Evolutionary conservation across 1,140 invertebrate genomes (phyloP), one percentile per base, ranked within the genome.

Genomic region (Plutomurus gul): DNA sequence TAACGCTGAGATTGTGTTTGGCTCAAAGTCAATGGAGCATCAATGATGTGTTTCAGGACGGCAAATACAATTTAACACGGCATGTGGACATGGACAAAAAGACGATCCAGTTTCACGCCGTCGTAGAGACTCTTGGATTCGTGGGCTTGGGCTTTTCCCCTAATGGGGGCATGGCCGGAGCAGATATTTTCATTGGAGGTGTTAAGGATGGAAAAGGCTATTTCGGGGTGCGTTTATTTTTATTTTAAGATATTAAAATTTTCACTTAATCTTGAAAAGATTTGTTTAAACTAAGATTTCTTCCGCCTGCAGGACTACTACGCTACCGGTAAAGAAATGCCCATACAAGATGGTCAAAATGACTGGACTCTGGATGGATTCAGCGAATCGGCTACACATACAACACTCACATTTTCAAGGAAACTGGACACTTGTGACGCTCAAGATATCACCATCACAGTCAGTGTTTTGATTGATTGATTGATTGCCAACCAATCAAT

Each of bases 301-400:
- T n/a, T n/a, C n/a, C n/a, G n/a, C n/a, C n/a, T n/a, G n/a, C n/a
- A 78, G 77, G 77, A 78, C 22, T 20, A 46, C 4, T 8, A 36
- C 27, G 77, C 25, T 27, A 51, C 10, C 4, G 65, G 65, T 13
- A 56, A 25, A 18, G 16, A 0, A 3, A 20, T 22, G 10, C 77
- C 77, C 16, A 13, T 25, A 16, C 10, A 73, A 22, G 77, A 78
- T 30, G 43, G 30, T 5, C 4, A 8, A 25, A 65, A 78, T 39
- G 36, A 78, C 27, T 72, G 65, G 77, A 22, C 22, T 10, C 20
- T 78, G n/a, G 1, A n/a, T 22, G 18, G 39, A 13, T 16, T n/a
- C 16, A n/a, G 11, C 8, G 60, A 60, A 56, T 8, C 22, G 8
- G 16, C 3, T n/a, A 76, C 75, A 13, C 75, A 76, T 13, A 76